Percentiles rank a stretch among this genome's conserved stretches.
These are phyloP conservation scores for Phataginus tetradactyla DNA, from an alignment of 2,797 vertebrate genomes.

Conservation along the genomic window DNA sequence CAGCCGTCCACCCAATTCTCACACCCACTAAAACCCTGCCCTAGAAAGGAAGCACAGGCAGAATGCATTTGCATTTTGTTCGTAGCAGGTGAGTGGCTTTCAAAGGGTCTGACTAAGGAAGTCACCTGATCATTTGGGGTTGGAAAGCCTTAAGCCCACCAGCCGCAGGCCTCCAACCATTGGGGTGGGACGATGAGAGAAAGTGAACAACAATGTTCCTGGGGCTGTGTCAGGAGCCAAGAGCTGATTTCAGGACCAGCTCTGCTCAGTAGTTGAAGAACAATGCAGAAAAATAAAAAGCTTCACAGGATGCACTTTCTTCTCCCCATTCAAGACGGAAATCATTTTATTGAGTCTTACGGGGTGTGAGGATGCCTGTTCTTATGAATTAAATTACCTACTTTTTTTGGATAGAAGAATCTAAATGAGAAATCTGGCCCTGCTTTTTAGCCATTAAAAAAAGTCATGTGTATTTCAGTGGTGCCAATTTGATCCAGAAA, in stretches of 20 bases:
- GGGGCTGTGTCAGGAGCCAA: not conserved
- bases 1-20: not conserved
- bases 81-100: not conserved
- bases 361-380: not conserved
- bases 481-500: constrained; percentile 8
- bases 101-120: not conserved
- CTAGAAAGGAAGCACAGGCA: not conserved
- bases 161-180: no score
- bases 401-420: constrained; percentile 11
- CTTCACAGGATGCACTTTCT: not conserved
- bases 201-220: not conserved
- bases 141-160: not conserved
- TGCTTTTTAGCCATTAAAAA: not conserved
- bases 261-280: not conserved
- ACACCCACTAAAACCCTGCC: not conserved
- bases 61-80: not conserved
- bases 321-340: not conserved
- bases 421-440: not conserved
- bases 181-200: not conserved
- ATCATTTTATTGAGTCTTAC: not conserved
- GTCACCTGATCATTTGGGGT: not conserved
- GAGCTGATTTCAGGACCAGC: not conserved
- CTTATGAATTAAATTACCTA: not conserved
- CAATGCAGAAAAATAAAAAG: not conserved
- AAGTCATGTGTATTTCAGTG: not conserved